Base-by-base conservation (phyloP, 1,140 invertebrate species). In the Spodoptera litura region DNA sequence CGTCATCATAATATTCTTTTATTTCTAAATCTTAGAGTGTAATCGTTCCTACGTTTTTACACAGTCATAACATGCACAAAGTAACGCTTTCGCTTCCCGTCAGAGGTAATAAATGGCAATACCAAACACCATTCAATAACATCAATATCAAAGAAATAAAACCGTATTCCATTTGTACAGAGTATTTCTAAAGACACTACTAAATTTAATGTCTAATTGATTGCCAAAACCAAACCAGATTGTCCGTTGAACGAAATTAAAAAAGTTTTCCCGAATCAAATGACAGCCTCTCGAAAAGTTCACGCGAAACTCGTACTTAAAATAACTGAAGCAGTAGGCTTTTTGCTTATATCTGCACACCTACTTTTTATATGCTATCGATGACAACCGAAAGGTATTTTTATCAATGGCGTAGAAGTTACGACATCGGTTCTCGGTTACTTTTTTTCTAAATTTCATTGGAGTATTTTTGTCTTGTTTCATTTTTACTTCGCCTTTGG, bases 321-420 rank as follows among this genome's bases (percentile, higher is more conserved):
- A 3, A 49, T 44, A 20, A 38, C 13, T 35, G 61, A 6, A 49
- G 20, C 13, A 62, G 35, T 11, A n/a, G 15, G n/a, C 13, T 64
- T 20, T 38, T 64, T 38, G 35, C 13, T 31, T 35, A 61, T 35
- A 31, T 61, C 58, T 35, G 31, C 27, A 61, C 61, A 12, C 61
- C 61, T 49, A 64, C 15, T 44, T 64, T 64, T 64, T 35, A 64
- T 64, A 9, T n/a, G n/a, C 61, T 49, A 64, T 49, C 61, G 61
- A 64, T 64, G 61, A 64, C 61, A 64, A 64, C 61, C 35, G 38
- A 64, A 64, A 64, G 38, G 38, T 64, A 44, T 13, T 64, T 64
- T 64, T 64, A 64, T 64, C 38, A 44, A 64, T 64, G 38, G 61
- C 38, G n/a, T 10, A 64, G 15, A 38, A 64, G 61, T 64, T 64